A percentile compares a stretch with the other conserved stretches of the same genome.
Conservation (phyloP, 2,797 vertebrate species). For the Eulemur coronatus region DNA sequence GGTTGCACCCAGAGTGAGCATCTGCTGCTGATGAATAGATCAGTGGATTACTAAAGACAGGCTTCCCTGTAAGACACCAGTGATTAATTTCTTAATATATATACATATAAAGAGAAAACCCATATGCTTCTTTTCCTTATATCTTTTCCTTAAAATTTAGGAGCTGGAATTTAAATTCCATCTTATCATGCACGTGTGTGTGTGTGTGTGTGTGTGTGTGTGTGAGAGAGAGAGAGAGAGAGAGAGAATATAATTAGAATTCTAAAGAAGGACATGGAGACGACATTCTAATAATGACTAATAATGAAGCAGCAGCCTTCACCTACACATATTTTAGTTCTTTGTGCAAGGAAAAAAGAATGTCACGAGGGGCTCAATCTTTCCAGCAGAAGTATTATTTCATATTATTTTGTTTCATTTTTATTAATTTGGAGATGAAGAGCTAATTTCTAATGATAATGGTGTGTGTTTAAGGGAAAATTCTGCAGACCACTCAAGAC, state of each 20-base stretch:
- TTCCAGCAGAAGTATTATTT: slow-evolving; percentile 11
- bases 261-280: neutral
- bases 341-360: neutral
- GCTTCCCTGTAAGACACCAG: neutral
- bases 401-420: neutral
- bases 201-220: too few species aligned
- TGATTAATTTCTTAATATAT: slow-evolving; percentile 33
- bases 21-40: slow-evolving; percentile 67
- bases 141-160: neutral
- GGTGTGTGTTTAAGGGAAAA: neutral
- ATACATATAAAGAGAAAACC: neutral
- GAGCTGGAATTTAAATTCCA: neutral
- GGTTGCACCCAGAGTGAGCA: slow-evolving; percentile 56
- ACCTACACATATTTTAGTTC: neutral
- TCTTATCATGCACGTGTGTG: neutral
- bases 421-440: neutral
- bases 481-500: neutral
- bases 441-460: neutral
- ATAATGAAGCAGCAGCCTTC: neutral
- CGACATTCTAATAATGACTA: slow-evolving; percentile 21
- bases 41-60: slow-evolving; percentile 15
- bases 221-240: too few species aligned
- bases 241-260: slow-evolving; percentile 24
- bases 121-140: neutral
- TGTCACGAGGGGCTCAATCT: neutral